Percentiles rank a stretch among this genome's conserved stretches.
phyloP scores from a whole-genome alignment of 2,888 invertebrate species.

The Toxonevra muliebris region DNA sequence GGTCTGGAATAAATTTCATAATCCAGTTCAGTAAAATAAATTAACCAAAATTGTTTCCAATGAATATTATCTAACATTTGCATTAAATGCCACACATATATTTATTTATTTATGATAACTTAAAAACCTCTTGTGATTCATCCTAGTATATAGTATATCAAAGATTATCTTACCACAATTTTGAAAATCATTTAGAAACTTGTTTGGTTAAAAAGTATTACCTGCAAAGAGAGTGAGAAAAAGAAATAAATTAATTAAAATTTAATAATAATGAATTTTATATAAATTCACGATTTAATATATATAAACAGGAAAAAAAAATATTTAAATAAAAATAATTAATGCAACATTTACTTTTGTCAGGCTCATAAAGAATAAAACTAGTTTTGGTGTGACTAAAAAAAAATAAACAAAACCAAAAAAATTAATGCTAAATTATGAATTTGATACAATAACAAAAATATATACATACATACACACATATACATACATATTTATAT shows the following conservation, averaged over 20 bases:
- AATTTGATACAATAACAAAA: conserved; percentile 6
- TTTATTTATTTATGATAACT: too few relatives aligned
- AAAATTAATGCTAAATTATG: conserved; percentile 18
- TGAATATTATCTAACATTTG: too few relatives aligned
- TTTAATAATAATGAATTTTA: conserved; percentile 43
- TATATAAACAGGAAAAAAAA: not conserved
- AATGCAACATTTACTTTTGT: conserved; percentile 19
- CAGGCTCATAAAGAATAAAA: conserved; percentile 10
- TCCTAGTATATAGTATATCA: too few relatives aligned
- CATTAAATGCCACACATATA: too few relatives aligned
- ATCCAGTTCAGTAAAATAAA: too few relatives aligned
- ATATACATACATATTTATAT: not conserved
- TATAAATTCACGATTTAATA: too few relatives aligned
- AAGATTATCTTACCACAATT: too few relatives aligned
- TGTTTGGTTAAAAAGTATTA: conserved; percentile 37
- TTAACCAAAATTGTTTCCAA: too few relatives aligned
- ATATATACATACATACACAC: not conserved
- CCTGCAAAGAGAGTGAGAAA: conserved; percentile 45
- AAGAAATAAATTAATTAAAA: conserved; percentile 43
- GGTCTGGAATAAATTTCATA: too few relatives aligned
- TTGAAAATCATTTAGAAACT: too few relatives aligned
- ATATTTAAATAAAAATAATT: conserved; percentile 15
- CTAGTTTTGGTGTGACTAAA: not conserved
- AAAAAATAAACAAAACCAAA: not conserved
- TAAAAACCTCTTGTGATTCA: too few relatives aligned